A percentile compares a stretch with the other conserved stretches of the same genome.
Evolutionary conservation across 2,797 vertebrate species (phyloP).

Genomic region (Passerculus sandwichensis): DNA sequence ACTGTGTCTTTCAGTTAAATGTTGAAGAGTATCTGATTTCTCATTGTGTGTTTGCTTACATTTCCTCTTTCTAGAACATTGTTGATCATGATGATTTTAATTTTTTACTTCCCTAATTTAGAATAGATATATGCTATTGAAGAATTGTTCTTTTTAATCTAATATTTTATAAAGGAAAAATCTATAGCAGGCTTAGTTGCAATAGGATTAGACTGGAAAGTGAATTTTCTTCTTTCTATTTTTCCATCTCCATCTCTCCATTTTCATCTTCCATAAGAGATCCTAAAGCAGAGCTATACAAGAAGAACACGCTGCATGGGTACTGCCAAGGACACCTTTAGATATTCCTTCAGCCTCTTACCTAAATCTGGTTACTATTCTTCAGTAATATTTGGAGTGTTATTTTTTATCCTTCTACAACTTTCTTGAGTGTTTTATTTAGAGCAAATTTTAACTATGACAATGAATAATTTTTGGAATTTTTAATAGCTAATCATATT

Average conservation of each 20-base stretch:
- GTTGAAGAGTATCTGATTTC: not conserved
- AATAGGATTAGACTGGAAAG: not conserved
- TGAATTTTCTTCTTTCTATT: not conserved
- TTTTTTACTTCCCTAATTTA: not conserved
- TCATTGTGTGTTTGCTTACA: not conserved
- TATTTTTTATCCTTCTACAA: not conserved
- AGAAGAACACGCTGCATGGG: not conserved
- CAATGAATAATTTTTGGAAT: not conserved
- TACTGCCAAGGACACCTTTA: not conserved
- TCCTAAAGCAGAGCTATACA: not conserved
- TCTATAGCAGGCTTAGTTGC: not conserved
- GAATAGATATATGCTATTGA: not conserved
- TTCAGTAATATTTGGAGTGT: not conserved
- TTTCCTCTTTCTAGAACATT: not conserved
- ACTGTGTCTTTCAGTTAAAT: not conserved
- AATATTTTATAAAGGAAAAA: not conserved
- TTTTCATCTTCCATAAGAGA: not conserved
- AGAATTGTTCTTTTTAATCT: not conserved
- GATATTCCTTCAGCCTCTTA: not conserved
- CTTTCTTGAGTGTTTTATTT: not conserved
- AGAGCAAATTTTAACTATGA: not conserved
- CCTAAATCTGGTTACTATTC: not conserved
- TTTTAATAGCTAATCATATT: not conserved
- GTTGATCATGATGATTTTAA: not conserved
- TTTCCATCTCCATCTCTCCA: not conserved